Evolutionary conservation across 2,888 invertebrate species (phyloP).

Genomic region (Cryptocephalus primarius): DNA sequence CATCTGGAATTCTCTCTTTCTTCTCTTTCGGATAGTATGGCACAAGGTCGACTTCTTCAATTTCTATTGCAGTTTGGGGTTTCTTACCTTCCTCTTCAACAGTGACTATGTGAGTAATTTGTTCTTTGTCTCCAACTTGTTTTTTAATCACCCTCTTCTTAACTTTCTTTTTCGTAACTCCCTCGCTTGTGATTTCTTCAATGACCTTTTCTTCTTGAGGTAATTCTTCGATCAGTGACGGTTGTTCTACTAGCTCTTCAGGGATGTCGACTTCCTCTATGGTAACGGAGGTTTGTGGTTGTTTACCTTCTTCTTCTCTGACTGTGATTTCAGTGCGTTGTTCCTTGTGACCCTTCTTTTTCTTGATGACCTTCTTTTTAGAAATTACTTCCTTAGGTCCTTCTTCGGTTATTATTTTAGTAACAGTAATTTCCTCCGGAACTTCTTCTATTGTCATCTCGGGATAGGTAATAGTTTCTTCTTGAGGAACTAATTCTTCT

Average conservation of each 20-base stretch:
- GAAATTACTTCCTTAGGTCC: not conserved
- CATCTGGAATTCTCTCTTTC: constrained; percentile 8
- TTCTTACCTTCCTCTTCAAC: constrained; percentile 22
- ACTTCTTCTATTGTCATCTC: constrained; percentile 5
- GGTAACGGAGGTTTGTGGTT: constrained; percentile 18
- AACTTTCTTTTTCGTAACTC: constrained; percentile 23
- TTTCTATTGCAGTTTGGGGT: constrained; percentile 27
- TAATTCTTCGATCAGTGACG: constrained; percentile 16
- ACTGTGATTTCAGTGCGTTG: constrained; percentile 9
- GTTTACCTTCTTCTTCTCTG: constrained; percentile 18
- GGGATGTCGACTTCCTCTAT: constrained; percentile 19
- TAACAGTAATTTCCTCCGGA: constrained; percentile 6
- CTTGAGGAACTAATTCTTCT: constrained; percentile 16
- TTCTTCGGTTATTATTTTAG: not conserved
- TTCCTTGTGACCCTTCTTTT: constrained; percentile 22
- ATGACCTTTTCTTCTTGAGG: constrained; percentile 22
- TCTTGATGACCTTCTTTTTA: constrained; percentile 32
- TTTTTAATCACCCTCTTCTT: constrained; percentile 38
- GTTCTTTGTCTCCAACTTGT: constrained; percentile 30
- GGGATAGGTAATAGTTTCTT: constrained; percentile 3
- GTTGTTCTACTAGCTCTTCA: constrained; percentile 9
- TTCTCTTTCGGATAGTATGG: constrained; percentile 14
- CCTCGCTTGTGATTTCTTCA: constrained; percentile 30
- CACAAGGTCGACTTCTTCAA: constrained; percentile 29
- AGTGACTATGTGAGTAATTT: constrained; percentile 28